Conservation (phyloP, 2,888 invertebrate species). For the Ichneumon xanthorius region DNA sequence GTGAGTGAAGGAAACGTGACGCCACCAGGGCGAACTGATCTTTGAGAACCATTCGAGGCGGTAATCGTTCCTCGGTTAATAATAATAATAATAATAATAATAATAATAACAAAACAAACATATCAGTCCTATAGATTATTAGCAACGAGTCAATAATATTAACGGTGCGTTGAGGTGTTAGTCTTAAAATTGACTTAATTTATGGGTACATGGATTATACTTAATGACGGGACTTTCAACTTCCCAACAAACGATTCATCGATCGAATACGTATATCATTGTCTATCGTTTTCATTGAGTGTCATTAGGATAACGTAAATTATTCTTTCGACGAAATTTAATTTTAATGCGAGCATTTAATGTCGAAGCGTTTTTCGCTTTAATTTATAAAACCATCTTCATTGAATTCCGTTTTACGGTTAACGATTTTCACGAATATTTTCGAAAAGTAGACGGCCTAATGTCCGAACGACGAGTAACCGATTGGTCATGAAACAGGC, state of each 20-base stretch:
- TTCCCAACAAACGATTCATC: constrained; percentile 16
- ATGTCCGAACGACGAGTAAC: neutral
- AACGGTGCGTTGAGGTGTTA: constrained; percentile 35
- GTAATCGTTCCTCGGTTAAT: constrained; percentile 37
- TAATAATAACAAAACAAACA: constrained; percentile 18
- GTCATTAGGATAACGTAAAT: constrained; percentile 9
- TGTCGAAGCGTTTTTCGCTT: neutral
- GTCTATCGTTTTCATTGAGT: constrained; percentile 1
- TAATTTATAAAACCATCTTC: neutral
- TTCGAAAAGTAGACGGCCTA: constrained; percentile 1
- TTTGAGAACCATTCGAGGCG: constrained; percentile 34
- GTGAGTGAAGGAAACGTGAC: constrained; percentile 47
- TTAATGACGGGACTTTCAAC: constrained; percentile 34
- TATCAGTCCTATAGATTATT: constrained; percentile 59
- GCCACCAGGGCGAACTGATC: constrained; percentile 25
- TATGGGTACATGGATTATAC: constrained; percentile 52
- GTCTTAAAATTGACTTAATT: constrained; percentile 57
- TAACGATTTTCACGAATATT: neutral
- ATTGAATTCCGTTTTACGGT: neutral
- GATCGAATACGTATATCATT: neutral
- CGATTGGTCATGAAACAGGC: neutral
- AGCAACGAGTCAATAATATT: constrained; percentile 63
- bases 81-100: neutral
- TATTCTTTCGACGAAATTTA: constrained; percentile 14
- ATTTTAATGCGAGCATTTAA: neutral